phyloP scores from a whole-genome alignment of 2,888 invertebrate species.

The Bellardia bayeri region DNA sequence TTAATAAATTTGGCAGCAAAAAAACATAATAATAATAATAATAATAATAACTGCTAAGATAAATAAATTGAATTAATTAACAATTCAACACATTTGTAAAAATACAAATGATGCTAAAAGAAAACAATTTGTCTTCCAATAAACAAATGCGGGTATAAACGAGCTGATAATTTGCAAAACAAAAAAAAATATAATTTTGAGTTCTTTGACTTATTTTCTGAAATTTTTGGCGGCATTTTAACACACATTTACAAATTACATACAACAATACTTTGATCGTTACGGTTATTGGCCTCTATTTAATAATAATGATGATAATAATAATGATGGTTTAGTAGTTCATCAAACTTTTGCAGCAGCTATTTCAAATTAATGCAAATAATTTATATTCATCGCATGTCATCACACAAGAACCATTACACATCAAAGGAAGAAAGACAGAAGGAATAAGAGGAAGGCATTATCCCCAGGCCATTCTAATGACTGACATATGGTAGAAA shows the following conservation, averaged over 20 bases:
- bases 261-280: conserved; percentile 2
- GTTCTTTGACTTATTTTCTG: background rate
- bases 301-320: conserved; percentile 20
- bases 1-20: conserved; percentile 2
- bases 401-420: background rate
- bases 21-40: background rate
- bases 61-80: conserved; percentile 7
- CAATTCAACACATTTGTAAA: conserved; percentile 12
- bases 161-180: conserved; percentile 14
- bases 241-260: conserved; percentile 19
- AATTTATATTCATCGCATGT: conserved; percentile 43
- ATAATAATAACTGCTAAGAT: background rate
- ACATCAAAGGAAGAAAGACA: background rate
- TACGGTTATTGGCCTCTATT: conserved; percentile 67
- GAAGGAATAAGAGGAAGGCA: background rate
- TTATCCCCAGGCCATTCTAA: conserved; percentile 18
- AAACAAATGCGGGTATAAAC: background rate
- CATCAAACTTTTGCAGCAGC: conserved; percentile 60
- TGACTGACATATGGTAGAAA: conserved; percentile 48
- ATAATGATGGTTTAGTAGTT: conserved; percentile 20
- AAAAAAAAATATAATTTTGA: background rate
- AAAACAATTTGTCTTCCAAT: conserved; percentile 37
- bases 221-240: conserved; percentile 25
- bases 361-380: conserved; percentile 51
- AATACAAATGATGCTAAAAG: conserved; percentile 4